phyloP scores from a whole-genome alignment of 1,140 invertebrate species.

The Dinoponera quadriceps region DNA sequence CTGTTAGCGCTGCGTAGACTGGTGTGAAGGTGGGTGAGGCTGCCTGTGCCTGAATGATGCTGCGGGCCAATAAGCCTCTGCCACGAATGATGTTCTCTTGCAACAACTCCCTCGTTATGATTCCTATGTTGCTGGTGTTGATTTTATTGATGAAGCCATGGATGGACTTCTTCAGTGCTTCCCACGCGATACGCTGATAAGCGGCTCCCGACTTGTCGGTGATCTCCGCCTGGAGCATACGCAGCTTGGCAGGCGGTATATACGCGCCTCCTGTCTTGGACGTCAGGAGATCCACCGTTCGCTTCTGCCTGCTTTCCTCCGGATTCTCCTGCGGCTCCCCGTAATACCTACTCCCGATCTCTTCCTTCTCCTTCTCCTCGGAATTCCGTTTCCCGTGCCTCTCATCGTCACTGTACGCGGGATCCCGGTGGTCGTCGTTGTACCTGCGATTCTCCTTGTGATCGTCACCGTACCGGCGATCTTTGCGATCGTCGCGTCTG shows the following conservation, averaged over 20 bases:
- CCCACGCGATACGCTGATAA: conserved; percentile 99
- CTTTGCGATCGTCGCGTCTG: not conserved
- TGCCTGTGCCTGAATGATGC: conserved; percentile 98
- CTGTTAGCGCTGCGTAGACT: conserved; percentile 97
- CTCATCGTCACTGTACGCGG: not conserved
- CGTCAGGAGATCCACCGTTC: conserved; percentile 91
- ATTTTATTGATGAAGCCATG: conserved; percentile 99
- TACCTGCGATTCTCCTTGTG: not conserved
- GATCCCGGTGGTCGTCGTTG: not conserved
- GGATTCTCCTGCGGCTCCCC: conserved; percentile 34
- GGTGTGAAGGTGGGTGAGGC: conserved; percentile 99
- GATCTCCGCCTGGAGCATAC: conserved; percentile 97
- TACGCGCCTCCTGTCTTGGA: conserved; percentile 98
- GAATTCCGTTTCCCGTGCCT: not conserved
- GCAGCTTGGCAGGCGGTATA: conserved; percentile 98
- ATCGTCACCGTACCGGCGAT: not conserved
- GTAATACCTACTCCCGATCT: conserved; percentile 26
- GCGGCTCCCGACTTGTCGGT: conserved; percentile 96
- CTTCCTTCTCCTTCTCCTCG: not conserved
- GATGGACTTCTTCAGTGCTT: conserved; percentile 99
- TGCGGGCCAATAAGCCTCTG: conserved; percentile 95
- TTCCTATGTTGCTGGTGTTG: conserved; percentile 97
- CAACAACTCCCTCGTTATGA: conserved; percentile 96
- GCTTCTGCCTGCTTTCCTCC: conserved; percentile 81
- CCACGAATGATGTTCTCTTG: conserved; percentile 98